A percentile compares a stretch with the other conserved stretches of the same genome.
phyloP scores from a whole-genome alignment of 2,113 vertebrate species.

The Neodon shergylaensis region DNA sequence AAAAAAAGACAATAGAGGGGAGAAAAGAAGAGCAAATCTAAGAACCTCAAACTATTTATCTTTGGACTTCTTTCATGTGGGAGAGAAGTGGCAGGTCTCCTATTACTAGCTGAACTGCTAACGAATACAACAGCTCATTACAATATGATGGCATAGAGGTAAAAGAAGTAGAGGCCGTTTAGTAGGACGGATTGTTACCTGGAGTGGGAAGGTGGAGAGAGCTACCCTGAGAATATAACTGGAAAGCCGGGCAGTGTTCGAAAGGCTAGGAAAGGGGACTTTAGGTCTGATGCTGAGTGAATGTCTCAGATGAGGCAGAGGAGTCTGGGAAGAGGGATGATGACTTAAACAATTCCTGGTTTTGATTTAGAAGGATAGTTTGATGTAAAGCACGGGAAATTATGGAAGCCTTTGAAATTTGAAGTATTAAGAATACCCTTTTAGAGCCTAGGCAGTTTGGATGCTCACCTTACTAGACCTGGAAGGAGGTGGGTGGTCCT shows the following conservation, averaged over 20 bases:
- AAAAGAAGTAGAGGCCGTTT: background rate
- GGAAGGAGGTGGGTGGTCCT: no score
- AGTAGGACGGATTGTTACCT: background rate
- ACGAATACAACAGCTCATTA: background rate
- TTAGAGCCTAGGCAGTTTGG: no score
- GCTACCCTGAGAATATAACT: background rate
- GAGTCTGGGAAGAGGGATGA: background rate
- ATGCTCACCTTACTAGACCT: no score
- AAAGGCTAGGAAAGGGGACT: background rate
- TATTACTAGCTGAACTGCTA: background rate
- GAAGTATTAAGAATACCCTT: background rate
- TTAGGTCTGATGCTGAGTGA: background rate
- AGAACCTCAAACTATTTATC: background rate
- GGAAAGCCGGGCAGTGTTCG: background rate
- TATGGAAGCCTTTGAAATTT: background rate
- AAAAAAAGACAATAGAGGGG: background rate
- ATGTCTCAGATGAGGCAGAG: background rate
- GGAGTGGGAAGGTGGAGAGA: background rate
- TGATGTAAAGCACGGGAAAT: background rate
- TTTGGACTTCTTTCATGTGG: background rate
- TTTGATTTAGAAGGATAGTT: background rate
- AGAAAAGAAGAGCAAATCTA: background rate
- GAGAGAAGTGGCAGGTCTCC: background rate
- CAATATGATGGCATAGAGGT: no score
- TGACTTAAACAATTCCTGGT: background rate